These are phyloP conservation scores for Meandrina meandrites DNA, from an alignment of 92 coral and sea anemone species.

Conservation along the genomic window DNA sequence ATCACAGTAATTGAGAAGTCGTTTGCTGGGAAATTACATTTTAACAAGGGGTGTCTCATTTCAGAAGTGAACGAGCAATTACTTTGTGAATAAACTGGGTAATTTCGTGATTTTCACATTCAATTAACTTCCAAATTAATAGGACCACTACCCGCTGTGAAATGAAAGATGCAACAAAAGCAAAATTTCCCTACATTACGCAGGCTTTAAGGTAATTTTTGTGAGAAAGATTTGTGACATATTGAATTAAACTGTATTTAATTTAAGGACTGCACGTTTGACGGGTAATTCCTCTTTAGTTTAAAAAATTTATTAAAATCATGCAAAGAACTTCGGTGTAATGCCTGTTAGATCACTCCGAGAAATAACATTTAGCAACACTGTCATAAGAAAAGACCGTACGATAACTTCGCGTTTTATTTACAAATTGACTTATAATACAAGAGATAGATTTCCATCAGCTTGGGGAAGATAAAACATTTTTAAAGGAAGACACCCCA, in stretches of 20 bases:
- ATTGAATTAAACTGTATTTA: constrained; percentile 8
- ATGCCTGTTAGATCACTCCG: neutral
- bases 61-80: constrained; percentile 8
- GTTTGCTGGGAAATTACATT: neutral
- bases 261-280: neutral
- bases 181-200: neutral
- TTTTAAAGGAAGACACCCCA: neutral
- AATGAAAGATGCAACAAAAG: neutral
- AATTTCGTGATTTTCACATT: neutral
- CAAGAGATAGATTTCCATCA: neutral
- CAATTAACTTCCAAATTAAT: constrained; percentile 20
- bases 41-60: neutral
- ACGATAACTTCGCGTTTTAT: neutral
- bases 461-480: neutral
- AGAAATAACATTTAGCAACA: neutral
- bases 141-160: constrained; percentile 20
- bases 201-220: neutral
- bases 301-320: neutral
- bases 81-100: neutral
- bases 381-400: neutral
- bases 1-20: neutral
- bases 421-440: constrained; percentile 12
- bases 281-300: neutral
- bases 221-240: neutral
- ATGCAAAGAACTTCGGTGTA: neutral